Conservation (phyloP, 1,140 invertebrate species). For the Drosophila repletoides region DNA sequence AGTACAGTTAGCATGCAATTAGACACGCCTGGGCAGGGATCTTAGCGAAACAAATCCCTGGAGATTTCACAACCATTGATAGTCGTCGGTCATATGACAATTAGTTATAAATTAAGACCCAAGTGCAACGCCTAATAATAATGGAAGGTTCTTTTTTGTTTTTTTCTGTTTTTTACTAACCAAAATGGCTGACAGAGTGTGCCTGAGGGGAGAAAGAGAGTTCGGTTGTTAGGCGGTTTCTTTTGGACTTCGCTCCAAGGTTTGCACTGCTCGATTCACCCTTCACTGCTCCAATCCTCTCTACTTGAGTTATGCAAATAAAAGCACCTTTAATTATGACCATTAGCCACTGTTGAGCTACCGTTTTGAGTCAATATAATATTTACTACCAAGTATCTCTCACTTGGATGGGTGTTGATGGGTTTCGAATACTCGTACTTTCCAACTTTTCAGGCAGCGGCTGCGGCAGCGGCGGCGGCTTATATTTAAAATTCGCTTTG, state of each 20-base stretch:
- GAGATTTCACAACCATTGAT: slow-evolving; percentile 56
- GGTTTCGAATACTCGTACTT: too few species aligned
- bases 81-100: slow-evolving; percentile 72
- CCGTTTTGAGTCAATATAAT: slow-evolving; percentile 72
- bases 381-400: not conserved
- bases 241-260: slow-evolving; percentile 10
- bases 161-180: too few species aligned
- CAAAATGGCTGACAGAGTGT: not conserved
- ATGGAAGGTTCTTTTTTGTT: too few species aligned
- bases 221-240: not conserved
- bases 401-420: slow-evolving; percentile 1
- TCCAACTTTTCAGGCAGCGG: too few species aligned
- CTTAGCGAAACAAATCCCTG: slow-evolving; percentile 40
- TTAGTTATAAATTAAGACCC: slow-evolving; percentile 74
- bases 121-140: slow-evolving; percentile 27
- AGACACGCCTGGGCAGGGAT: slow-evolving; percentile 46
- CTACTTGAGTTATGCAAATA: slow-evolving; percentile 70
- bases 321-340: slow-evolving; percentile 69
- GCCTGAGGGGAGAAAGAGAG: too few species aligned
- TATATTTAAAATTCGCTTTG: slow-evolving; percentile 55
- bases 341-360: slow-evolving; percentile 77
- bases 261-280: slow-evolving; percentile 15
- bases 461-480: slow-evolving; percentile 19
- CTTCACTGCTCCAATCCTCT: not conserved
- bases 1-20: slow-evolving; percentile 79